Conservation (phyloP, 1,140 invertebrate species). For the Hesperophylax magnus region DNA sequence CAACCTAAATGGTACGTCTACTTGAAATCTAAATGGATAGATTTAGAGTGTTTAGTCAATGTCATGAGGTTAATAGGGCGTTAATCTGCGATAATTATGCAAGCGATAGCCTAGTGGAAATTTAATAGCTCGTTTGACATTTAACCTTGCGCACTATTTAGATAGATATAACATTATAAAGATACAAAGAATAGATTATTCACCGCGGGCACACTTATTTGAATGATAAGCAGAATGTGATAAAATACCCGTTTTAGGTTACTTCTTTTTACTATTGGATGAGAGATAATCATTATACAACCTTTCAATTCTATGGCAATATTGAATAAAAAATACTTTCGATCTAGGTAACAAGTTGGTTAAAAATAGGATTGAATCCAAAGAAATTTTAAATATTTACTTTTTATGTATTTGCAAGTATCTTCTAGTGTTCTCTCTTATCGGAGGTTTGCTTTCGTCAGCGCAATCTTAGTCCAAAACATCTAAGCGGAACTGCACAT, state of each 20-base stretch:
- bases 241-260: not conserved
- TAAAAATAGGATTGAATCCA: too few species aligned
- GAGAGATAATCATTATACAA: not conserved
- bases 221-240: not conserved
- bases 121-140: constrained; percentile 19
- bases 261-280: not conserved
- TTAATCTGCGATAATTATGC: constrained; percentile 5
- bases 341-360: too few species aligned
- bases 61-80: constrained; percentile 23
- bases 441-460: too few species aligned
- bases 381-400: too few species aligned
- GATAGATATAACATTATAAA: not conserved
- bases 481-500: too few species aligned
- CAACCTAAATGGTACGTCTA: too few species aligned
- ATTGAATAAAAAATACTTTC: too few species aligned
- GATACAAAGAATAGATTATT: not conserved
- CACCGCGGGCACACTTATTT: not conserved
- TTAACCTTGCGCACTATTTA: not conserved
- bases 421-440: too few species aligned
- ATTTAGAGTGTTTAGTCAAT: constrained; percentile 8
- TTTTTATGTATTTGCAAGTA: too few species aligned
- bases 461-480: too few species aligned
- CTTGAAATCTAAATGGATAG: not conserved
- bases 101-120: constrained; percentile 7
- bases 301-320: not conserved